Evolutionary conservation across 2,113 vertebrate genomes (phyloP).

Genomic region (Sarotherodon lohbergeri): DNA sequence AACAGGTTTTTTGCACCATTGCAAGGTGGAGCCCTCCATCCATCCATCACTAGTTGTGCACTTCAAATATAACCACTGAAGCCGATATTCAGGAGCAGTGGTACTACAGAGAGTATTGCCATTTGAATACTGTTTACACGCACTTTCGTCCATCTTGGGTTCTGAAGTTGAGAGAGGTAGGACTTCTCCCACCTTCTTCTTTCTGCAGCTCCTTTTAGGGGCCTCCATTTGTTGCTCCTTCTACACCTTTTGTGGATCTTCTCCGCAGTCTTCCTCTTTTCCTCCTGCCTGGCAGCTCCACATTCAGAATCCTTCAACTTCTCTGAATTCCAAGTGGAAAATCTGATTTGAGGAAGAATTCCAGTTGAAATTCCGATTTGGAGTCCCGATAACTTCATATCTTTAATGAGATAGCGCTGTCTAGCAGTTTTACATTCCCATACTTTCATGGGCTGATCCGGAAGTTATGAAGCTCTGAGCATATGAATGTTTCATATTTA

Average conservation of each 20-base stretch:
- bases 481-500: no score
- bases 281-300: neutral
- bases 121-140: neutral
- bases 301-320: neutral
- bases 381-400: no score
- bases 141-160: neutral
- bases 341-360: neutral
- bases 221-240: neutral
- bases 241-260: neutral
- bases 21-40: neutral
- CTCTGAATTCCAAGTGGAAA: neutral
- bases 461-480: no score
- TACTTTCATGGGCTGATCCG: no score
- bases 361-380: neutral
- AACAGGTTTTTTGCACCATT: neutral
- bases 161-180: neutral
- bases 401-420: no score
- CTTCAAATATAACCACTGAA: neutral
- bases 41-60: neutral
- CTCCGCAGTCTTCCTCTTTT: neutral
- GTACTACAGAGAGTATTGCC: neutral
- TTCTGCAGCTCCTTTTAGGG: neutral
- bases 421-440: no score
- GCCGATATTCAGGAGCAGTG: neutral
- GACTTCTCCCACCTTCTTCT: neutral